Evolutionary conservation across 1,140 invertebrate species (phyloP), one percentile per base, ranked within the genome.

Genomic region (Brachionus manjavacas): DNA sequence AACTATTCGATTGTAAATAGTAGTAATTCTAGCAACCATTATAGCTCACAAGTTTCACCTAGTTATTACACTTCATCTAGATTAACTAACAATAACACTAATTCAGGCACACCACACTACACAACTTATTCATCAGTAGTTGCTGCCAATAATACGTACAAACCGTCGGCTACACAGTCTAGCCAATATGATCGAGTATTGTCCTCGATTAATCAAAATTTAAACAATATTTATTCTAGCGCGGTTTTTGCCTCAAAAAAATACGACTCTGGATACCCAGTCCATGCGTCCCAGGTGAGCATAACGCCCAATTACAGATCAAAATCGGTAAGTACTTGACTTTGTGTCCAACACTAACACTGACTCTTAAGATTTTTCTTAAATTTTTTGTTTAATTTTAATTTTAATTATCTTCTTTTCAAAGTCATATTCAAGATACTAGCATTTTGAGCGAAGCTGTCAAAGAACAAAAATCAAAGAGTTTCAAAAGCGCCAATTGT

Each of bases 211-310:
- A 76, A 46, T 28, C 72, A 76, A 76, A 76, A 76, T 76, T 76
- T 76, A 76, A 49, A 46, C 20, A 76, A 76, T 76, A 76, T 76
- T 76, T 76, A 76, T 76, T 76, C 72, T 49, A 76, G 72, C 28
- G 41, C 72, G 14, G 25, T 25, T 20, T 49, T 72, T 39, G 35
- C 28, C 16, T 11, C 68, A 20, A 72, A 9, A 8, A 72, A 39
- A 39, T 72, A 72, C 31, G 68, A 72, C 39, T 41, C 28, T 4
- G 16, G 16, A 20, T 72, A 39, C 35, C 14, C 28, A 16, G 49
- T 9, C 1, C 72, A 76, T 12, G n/a, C 72, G 35, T 43, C 70
- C 20, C 20, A 74, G n/a, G 35, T 74, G 23, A 20, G 16, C 31
- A 41, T 72, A 8, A 12, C 43, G 23, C 72, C 72, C 3, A 76